Evolutionary conservation across 2,888 invertebrate species (phyloP).

Genomic region (Aromia moschata): DNA sequence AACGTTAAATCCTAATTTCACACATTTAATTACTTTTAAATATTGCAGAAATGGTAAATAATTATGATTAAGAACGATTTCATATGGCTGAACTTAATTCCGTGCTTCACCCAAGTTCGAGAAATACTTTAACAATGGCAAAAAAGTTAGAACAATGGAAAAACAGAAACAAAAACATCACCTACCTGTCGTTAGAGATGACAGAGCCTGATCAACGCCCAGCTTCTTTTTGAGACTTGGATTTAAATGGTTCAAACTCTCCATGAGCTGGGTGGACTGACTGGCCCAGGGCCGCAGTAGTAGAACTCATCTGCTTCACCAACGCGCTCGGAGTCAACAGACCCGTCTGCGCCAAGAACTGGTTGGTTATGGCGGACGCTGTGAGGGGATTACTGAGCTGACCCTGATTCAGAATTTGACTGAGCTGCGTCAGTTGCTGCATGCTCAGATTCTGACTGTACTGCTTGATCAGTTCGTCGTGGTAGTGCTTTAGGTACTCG

Average conservation of each 20-base stretch:
- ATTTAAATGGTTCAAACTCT: constrained; percentile 38
- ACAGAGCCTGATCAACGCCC: constrained; percentile 36
- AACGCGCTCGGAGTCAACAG: constrained; percentile 37
- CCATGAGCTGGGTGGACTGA: constrained; percentile 29
- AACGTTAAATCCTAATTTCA: too few relatives aligned
- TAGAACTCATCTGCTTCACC: constrained; percentile 37
- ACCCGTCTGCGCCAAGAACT: constrained; percentile 40
- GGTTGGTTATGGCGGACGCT: constrained; percentile 43
- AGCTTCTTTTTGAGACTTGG: constrained; percentile 36
- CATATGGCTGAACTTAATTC: too few relatives aligned
- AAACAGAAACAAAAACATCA: too few relatives aligned
- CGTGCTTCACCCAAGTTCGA: too few relatives aligned
- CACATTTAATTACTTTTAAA: too few relatives aligned
- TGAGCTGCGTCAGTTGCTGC: constrained; percentile 50
- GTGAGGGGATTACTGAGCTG: constrained; percentile 43
- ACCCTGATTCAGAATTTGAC: constrained; percentile 49
- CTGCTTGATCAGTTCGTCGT: constrained; percentile 61
- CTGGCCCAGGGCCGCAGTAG: constrained; percentile 8
- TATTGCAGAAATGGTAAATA: too few relatives aligned
- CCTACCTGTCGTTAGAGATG: constrained; percentile 33
- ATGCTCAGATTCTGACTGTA: constrained; percentile 57
- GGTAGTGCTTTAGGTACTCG: constrained; percentile 61
- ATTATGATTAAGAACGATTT: too few relatives aligned
- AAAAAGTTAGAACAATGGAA: too few relatives aligned
- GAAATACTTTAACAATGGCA: too few relatives aligned